These are phyloP conservation scores for Drosophila subquinaria DNA, from an alignment of 2,888 invertebrate species.

Conservation along the genomic window DNA sequence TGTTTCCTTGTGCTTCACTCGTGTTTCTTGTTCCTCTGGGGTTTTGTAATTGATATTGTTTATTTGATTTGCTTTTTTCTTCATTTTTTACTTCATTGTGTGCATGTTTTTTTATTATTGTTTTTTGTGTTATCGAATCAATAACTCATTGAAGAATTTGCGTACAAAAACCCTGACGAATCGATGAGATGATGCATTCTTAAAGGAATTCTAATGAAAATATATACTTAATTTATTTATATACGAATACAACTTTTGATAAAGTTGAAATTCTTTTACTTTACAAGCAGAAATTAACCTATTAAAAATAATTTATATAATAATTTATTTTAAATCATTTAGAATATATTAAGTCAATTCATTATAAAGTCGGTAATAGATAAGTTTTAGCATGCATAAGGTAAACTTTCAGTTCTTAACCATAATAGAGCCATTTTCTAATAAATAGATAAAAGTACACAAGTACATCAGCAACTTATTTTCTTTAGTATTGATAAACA, in stretches of 20 bases:
- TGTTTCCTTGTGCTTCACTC: slow-evolving; percentile 36
- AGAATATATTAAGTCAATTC: no score
- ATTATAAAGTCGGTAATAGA: no score
- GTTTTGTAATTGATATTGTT: slow-evolving; percentile 76
- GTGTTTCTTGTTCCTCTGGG: slow-evolving; percentile 58
- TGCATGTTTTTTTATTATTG: slow-evolving; percentile 4
- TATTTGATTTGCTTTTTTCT: slow-evolving; percentile 38
- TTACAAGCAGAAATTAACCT: neutral
- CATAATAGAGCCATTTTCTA: no score
- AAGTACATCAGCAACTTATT: no score
- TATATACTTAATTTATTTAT: neutral
- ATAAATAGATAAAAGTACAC: no score
- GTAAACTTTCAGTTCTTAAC: no score
- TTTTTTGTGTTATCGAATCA: slow-evolving; percentile 39
- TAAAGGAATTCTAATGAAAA: slow-evolving; percentile 17
- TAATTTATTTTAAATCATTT: no score
- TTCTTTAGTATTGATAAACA: no score
- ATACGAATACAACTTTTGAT: neutral
- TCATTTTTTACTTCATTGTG: slow-evolving; percentile 30
- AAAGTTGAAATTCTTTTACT: neutral
- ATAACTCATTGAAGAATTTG: slow-evolving; percentile 46
- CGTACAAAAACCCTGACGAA: slow-evolving; percentile 27
- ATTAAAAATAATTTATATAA: neutral
- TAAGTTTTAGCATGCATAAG: no score
- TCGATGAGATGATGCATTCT: slow-evolving; percentile 11